A percentile compares a stretch with the other conserved stretches of the same genome.
Evolutionary conservation across 1,140 invertebrate species (phyloP).

Genomic region (Drosophila prosaltans): DNA sequence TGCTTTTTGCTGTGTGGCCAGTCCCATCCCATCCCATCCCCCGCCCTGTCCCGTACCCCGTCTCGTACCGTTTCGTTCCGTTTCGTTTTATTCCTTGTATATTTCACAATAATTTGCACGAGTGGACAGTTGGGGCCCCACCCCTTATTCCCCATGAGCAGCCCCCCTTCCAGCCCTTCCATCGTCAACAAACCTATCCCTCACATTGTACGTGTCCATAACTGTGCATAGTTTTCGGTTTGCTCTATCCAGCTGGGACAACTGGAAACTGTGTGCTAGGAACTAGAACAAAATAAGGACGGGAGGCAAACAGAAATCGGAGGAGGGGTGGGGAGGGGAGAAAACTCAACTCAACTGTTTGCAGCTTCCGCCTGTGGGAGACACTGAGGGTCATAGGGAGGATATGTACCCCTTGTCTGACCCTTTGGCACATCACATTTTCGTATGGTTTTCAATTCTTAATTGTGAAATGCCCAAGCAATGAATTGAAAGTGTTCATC

Average conservation of each 20-base stretch:
- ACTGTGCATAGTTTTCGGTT: slow-evolving; percentile 53
- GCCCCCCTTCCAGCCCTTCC: not conserved
- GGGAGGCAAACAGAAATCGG: not conserved
- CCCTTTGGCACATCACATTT: slow-evolving; percentile 46
- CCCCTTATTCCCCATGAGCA: slow-evolving; percentile 2
- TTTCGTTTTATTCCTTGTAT: slow-evolving; percentile 41
- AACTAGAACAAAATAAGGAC: not conserved
- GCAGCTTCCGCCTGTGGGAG: slow-evolving; percentile 33
- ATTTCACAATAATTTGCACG: slow-evolving; percentile 80
- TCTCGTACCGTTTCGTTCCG: slow-evolving; percentile 28
- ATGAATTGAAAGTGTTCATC: slow-evolving; percentile 48
- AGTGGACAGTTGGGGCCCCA: slow-evolving; percentile 49
- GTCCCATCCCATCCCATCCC: not conserved
- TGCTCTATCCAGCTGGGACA: slow-evolving; percentile 20
- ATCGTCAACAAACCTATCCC: slow-evolving; percentile 1
- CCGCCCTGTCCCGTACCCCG: not conserved
- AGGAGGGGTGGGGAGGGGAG: not conserved
- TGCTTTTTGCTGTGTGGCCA: slow-evolving; percentile 42
- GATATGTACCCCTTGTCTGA: slow-evolving; percentile 1
- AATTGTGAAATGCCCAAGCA: slow-evolving; percentile 60
- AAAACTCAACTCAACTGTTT: slow-evolving; percentile 41
- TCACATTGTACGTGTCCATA: slow-evolving; percentile 56
- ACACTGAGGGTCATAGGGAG: not conserved
- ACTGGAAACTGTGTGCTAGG: slow-evolving; percentile 21
- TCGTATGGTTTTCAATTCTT: slow-evolving; percentile 35